These are phyloP conservation scores for Candoia aspera DNA, from an alignment of 2,113 vertebrate genomes.

Conservation along the genomic window DNA sequence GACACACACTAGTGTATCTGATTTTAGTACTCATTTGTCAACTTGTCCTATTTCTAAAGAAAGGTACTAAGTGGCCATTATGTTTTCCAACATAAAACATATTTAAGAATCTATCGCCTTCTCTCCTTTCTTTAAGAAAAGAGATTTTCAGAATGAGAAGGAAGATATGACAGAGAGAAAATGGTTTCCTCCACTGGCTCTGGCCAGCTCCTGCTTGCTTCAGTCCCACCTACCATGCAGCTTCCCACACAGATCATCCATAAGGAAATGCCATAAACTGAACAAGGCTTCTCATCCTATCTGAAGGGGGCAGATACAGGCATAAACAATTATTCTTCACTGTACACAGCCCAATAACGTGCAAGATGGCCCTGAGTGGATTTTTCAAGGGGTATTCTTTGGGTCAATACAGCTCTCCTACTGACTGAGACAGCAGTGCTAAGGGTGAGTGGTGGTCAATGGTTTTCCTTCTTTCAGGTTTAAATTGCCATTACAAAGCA, in stretches of 20 bases:
- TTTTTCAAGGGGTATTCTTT: not conserved
- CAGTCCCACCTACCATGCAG: not conserved
- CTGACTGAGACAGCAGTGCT: not conserved
- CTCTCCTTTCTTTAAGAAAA: not conserved
- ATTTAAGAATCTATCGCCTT: not conserved
- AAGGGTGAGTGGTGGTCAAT: not conserved
- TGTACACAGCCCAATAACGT: not conserved
- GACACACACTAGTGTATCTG: constrained; percentile 3
- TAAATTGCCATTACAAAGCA: not conserved
- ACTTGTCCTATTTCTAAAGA: not conserved
- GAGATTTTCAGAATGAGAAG: not conserved
- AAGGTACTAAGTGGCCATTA: not conserved
- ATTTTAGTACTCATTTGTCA: not conserved
- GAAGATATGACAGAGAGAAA: not conserved
- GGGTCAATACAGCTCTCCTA: not conserved
- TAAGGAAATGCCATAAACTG: not conserved
- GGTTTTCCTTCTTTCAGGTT: not conserved
- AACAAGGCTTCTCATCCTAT: not conserved
- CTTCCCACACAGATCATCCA: not conserved
- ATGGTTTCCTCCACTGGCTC: not conserved
- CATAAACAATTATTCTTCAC: not conserved
- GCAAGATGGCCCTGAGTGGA: not conserved
- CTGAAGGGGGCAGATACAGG: not conserved
- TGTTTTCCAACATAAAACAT: not conserved
- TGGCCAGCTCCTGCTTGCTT: not conserved